Evolutionary conservation across 2,888 invertebrate species (phyloP).

Genomic region (Druceiella hillmani): DNA sequence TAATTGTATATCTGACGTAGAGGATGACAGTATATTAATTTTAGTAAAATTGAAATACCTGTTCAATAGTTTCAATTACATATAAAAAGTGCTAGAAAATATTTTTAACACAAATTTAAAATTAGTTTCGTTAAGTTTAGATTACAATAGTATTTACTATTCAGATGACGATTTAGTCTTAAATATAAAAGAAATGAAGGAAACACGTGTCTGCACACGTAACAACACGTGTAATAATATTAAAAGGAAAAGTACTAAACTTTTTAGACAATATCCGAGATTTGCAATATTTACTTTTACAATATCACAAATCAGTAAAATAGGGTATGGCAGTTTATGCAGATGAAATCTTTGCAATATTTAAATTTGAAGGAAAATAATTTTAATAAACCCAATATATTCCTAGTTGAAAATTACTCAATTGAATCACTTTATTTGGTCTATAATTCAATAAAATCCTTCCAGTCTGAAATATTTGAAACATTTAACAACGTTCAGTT

Average conservation of each 20-base stretch:
- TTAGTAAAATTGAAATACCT: conserved; percentile 72
- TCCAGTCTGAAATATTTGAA: conserved; percentile 70
- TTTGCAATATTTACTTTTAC: conserved; percentile 75
- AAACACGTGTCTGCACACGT: conserved; percentile 75
- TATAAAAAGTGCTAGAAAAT: conserved; percentile 72
- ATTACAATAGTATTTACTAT: conserved; percentile 77
- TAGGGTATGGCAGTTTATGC: conserved; percentile 72
- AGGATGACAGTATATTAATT: conserved; percentile 72
- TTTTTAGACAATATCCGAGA: conserved; percentile 72
- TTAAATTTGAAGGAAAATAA: conserved; percentile 80
- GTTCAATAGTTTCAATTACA: conserved; percentile 80
- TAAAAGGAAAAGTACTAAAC: conserved; percentile 63
- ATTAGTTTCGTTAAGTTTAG: conserved; percentile 74
- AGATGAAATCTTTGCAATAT: conserved; percentile 70
- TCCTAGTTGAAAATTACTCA: conserved; percentile 64
- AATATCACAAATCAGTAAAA: conserved; percentile 77
- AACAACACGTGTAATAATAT: conserved; percentile 83
- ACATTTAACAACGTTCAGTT: conserved; percentile 77
- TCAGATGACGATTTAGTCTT: conserved; percentile 75
- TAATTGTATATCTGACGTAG: conserved; percentile 77
- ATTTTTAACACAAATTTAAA: conserved; percentile 71
- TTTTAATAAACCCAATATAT: conserved; percentile 69
- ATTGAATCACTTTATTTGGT: conserved; percentile 73
- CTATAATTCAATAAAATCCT: conserved; percentile 65
- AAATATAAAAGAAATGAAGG: conserved; percentile 65